phyloP scores from a whole-genome alignment of 1,140 invertebrate species.

The Trachymyrmex cornetzi region DNA sequence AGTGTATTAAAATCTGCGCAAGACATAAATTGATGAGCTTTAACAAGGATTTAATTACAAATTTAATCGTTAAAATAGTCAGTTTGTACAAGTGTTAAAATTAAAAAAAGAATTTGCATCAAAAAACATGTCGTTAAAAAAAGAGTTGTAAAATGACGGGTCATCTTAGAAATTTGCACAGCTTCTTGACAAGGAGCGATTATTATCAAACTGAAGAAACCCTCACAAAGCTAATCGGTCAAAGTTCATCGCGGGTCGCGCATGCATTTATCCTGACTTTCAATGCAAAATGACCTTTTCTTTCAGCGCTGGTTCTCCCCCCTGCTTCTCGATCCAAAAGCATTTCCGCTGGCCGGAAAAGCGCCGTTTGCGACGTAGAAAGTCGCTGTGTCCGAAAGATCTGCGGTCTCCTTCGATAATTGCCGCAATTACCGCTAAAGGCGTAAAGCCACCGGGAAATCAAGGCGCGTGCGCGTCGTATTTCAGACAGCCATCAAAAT shows the following conservation, averaged over 20 bases:
- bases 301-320: neutral
- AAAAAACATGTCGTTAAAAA: neutral
- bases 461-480: conserved; percentile 7
- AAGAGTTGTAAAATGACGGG: neutral
- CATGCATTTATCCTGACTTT: conserved; percentile 44
- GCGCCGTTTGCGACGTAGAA: conserved; percentile 26
- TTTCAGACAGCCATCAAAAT: conserved; percentile 38
- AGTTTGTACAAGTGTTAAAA: neutral
- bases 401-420: conserved; percentile 26
- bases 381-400: conserved; percentile 14
- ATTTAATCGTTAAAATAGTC: neutral
- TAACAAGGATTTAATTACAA: neutral
- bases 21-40: neutral
- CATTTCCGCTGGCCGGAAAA: conserved; percentile 31
- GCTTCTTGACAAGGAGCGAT: neutral
- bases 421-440: conserved; percentile 37
- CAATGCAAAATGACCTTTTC: conserved; percentile 45
- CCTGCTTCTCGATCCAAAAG: conserved; percentile 30
- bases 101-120: neutral
- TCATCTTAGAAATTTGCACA: neutral
- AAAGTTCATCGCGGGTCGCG: conserved; percentile 40
- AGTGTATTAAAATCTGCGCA: neutral
- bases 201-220: conserved; percentile 25
- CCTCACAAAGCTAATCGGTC: conserved; percentile 50
- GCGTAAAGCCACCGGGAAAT: conserved; percentile 26